Base-by-base conservation (phyloP, 2,888 invertebrate genomes). In the Siphonodentalium dalli region DNA sequence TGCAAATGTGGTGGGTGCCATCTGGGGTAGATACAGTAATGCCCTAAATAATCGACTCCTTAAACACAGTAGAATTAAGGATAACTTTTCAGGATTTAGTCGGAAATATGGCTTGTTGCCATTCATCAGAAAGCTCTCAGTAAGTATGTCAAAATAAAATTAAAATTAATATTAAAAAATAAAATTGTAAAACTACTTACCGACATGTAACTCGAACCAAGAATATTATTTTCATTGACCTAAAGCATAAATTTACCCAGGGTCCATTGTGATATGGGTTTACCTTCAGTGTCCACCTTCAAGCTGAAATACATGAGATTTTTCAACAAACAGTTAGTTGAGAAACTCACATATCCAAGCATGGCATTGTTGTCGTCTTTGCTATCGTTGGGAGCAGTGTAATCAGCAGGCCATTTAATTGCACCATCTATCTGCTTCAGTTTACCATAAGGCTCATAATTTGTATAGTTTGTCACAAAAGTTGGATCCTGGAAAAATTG, bases 391-490 rank as follows among this genome's bases (percentile, higher is more conserved):
- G 64, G 54, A 15, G 65, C 66, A 35, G 57, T 54, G 20, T 45
- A 58, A 15, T 65, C 46, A 1, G 42, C 47, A 9, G 77, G 75
- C 77, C 78, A 77, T 55, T 71, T 73, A 21, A 79, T 67, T 34
- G 67, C 72, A 5, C 74, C 69, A 31, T 69, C 58, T 9, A 66
- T 43, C 13, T 57, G 48, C 13, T 62, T 63, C 2, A 75, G 67
- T 5, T 56, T 60, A 9, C 67, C 63, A 54, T 74, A 79, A 0
- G 78, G 75, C 37, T 59, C 58, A 52, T 79, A 79, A 37, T 58
- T 43, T 1, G 67, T 58, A 13, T 48, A 54, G 49, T 69, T 68
- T n/a, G 57, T 60, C 20, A 65, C 60, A 18, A 74, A 34, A 15
- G 61, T 52, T 2, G 72, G 72, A 37, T 75, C 75, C 74, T 74